Conservation (phyloP, 2,113 vertebrate genomes). For the Leptodactylus fuscus region DNA sequence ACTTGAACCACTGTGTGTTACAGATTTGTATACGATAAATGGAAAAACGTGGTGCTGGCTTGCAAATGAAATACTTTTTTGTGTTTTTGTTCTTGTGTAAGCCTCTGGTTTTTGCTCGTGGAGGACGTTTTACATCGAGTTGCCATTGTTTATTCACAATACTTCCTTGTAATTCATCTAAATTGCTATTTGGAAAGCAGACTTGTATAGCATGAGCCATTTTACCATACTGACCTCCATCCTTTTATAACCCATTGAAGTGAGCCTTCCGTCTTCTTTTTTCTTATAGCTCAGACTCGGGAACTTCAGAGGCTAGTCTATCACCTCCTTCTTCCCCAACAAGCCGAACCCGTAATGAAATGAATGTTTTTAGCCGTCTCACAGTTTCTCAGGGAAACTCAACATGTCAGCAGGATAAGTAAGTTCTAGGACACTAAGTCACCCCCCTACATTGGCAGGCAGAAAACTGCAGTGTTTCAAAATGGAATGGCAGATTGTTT, state of each 20-base stretch:
- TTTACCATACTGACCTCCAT: conserved; percentile 70
- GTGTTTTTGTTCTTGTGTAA: neutral
- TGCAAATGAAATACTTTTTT: neutral
- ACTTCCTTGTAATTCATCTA: neutral
- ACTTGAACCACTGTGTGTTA: neutral
- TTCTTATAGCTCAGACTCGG: conserved; percentile 87
- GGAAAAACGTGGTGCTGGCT: neutral
- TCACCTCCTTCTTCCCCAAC: conserved; percentile 88
- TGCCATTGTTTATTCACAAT: conserved; percentile 11
- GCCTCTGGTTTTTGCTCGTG: neutral
- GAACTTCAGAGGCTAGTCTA: conserved; percentile 84
- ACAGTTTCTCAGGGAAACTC: conserved; percentile 80
- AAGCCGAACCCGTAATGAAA: conserved; percentile 80
- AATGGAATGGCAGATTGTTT: neutral
- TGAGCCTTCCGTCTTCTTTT: conserved; percentile 74
- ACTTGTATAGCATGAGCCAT: conserved; percentile 65
- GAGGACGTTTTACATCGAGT: neutral
- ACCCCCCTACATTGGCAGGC: neutral
- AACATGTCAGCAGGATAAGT: conserved; percentile 81
- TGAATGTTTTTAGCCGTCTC: conserved; percentile 83
- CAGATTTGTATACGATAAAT: neutral
- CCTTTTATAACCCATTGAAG: conserved; percentile 69
- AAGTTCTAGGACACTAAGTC: conserved; percentile 71
- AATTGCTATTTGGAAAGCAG: conserved; percentile 17
- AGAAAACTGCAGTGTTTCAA: neutral